Evolutionary conservation across 2,113 vertebrate species (phyloP).

Genomic region (Rhea pennata): DNA sequence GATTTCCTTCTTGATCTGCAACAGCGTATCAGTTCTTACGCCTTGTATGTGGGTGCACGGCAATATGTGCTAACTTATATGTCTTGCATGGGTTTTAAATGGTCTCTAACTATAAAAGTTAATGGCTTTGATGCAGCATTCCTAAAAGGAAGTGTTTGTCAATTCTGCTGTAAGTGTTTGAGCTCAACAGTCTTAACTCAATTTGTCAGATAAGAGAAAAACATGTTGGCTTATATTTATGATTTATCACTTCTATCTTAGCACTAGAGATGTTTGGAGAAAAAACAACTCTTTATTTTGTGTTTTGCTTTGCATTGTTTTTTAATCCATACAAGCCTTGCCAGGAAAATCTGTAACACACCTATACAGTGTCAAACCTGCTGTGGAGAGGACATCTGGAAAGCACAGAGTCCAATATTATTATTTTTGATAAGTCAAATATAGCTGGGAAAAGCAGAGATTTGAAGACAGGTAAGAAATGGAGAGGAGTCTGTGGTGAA

Average conservation of each 20-base stretch:
- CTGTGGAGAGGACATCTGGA: not conserved
- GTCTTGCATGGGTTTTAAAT: slow-evolving; percentile 43
- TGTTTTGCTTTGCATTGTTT: slow-evolving; percentile 7
- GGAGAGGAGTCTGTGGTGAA: not conserved
- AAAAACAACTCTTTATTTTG: not conserved
- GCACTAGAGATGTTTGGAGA: slow-evolving; percentile 48
- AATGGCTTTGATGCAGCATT: slow-evolving; percentile 54
- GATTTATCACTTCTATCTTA: slow-evolving; percentile 66
- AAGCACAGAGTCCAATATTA: not conserved
- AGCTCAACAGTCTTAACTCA: slow-evolving; percentile 67
- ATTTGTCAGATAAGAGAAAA: slow-evolving; percentile 67
- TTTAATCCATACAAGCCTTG: not conserved
- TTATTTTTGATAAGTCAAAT: not conserved
- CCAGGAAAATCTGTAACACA: not conserved
- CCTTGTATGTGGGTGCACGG: not conserved
- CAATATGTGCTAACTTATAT: not conserved
- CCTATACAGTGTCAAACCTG: not conserved
- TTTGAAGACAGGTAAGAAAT: not conserved
- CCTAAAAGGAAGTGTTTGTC: slow-evolving; percentile 67
- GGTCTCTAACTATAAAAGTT: slow-evolving; percentile 57
- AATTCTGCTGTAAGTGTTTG: slow-evolving; percentile 70
- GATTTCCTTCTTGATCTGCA: not conserved
- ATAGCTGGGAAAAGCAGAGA: not conserved
- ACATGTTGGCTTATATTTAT: slow-evolving; percentile 64
- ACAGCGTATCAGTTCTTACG: not conserved